Percentiles rank a stretch among this genome's conserved stretches.
Evolutionary conservation across 2,888 invertebrate genomes (phyloP).

Genomic region (Asteroscopus sphinx): DNA sequence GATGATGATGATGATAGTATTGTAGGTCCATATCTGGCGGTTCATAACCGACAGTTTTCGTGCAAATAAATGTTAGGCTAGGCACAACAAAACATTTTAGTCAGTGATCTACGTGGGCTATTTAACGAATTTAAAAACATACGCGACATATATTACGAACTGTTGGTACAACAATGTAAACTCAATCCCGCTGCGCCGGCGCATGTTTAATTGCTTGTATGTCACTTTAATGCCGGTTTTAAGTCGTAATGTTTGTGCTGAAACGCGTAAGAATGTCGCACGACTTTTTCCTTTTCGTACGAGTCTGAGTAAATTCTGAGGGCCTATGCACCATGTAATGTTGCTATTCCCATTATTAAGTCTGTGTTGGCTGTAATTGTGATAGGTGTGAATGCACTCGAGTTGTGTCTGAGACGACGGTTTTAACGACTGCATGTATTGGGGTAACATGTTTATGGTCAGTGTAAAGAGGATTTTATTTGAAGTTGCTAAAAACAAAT

Average conservation of each 20-base stretch:
- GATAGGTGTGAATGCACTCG: conserved; percentile 29
- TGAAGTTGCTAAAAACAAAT: conserved; percentile 9
- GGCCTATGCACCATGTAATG: conserved; percentile 32
- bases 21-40: too few species aligned
- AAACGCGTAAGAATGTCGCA: conserved; percentile 45
- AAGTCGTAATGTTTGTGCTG: conserved; percentile 57
- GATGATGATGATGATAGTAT: too few species aligned
- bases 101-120: conserved; percentile 14
- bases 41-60: conserved; percentile 8
- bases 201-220: conserved; percentile 59
- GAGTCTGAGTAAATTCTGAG: conserved; percentile 18
- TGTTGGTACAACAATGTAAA: conserved; percentile 52
- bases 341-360: conserved; percentile 44
- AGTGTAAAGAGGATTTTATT: conserved; percentile 14
- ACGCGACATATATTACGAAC: conserved; percentile 26
- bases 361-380: conserved; percentile 16
- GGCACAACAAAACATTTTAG: background rate
- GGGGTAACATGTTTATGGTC: conserved; percentile 26
- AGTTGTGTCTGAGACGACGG: conserved; percentile 16
- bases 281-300: conserved; percentile 34
- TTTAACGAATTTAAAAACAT: conserved; percentile 42
- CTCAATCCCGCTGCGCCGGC: conserved; percentile 50
- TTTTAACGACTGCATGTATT: conserved; percentile 36
- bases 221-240: conserved; percentile 57
- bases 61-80: conserved; percentile 12